Evolutionary conservation across 2,888 invertebrate species (phyloP).

Genomic region (Drosophila sordidapex): DNA sequence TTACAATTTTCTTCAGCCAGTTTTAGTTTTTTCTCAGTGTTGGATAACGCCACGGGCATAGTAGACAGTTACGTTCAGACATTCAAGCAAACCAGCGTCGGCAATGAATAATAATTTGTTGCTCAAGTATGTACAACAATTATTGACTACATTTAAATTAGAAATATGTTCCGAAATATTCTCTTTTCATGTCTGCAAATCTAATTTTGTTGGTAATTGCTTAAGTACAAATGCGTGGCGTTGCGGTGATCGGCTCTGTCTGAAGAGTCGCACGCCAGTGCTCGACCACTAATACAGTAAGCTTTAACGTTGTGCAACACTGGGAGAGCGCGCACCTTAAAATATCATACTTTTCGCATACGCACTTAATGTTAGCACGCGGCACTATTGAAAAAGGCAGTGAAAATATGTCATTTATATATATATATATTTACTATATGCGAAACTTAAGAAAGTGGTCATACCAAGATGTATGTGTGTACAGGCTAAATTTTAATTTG

Average conservation of each 20-base stretch:
- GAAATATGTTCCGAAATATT: constrained; percentile 18
- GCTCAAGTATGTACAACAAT: not conserved
- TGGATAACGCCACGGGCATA: constrained; percentile 49
- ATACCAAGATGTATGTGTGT: constrained; percentile 35
- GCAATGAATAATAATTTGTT: constrained; percentile 11
- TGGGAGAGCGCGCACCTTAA: constrained; percentile 54
- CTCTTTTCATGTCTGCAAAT: not conserved
- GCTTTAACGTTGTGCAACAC: constrained; percentile 55
- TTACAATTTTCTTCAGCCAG: constrained; percentile 70
- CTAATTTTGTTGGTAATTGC: not conserved
- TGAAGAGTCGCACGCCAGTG: constrained; percentile 48
- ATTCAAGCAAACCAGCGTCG: not conserved
- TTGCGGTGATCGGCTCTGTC: constrained; percentile 37
- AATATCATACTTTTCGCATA: not conserved
- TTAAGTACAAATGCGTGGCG: constrained; percentile 27
- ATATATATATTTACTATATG: constrained; percentile 62
- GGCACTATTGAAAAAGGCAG: constrained; percentile 11
- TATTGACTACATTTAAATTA: not conserved
- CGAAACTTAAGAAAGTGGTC: constrained; percentile 36
- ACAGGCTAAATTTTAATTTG: constrained; percentile 55
- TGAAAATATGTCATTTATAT: constrained; percentile 34
- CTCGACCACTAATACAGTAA: constrained; percentile 33
- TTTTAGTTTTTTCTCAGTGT: constrained; percentile 77
- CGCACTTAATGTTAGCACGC: not conserved
- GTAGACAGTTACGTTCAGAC: constrained; percentile 61